Evolutionary conservation across 2,888 invertebrate species (phyloP).

Genomic region (Cephus runcator): DNA sequence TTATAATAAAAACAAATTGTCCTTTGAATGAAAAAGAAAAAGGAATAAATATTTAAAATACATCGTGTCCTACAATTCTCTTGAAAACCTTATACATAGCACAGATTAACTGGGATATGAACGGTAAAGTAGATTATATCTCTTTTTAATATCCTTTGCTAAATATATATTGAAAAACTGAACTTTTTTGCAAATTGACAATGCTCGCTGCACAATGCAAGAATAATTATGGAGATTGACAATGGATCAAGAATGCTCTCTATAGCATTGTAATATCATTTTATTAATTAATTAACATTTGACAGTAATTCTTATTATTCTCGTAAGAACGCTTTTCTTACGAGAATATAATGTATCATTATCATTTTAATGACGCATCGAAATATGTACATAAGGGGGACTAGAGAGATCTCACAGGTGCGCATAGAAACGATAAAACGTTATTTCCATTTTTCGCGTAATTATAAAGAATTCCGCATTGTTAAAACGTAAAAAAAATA

Average conservation of each 20-base stretch:
- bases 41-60: conserved; percentile 67
- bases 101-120: too few relatives aligned
- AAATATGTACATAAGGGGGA: background rate
- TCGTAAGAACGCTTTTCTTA: background rate
- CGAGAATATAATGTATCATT: background rate
- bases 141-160: too few relatives aligned
- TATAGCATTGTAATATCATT: background rate
- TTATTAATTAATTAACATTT: background rate
- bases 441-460: background rate
- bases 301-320: background rate
- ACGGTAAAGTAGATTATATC: too few relatives aligned
- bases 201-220: background rate
- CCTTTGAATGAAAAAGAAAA: conserved; percentile 58
- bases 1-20: conserved; percentile 65
- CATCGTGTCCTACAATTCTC: conserved; percentile 24
- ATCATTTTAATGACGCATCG: background rate
- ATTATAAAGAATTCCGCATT: background rate
- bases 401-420: background rate
- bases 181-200: background rate
- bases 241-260: background rate
- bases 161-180: background rate
- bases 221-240: background rate
- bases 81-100: background rate
- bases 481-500: background rate
- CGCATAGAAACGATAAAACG: background rate